Base-by-base conservation (phyloP, 2,113 vertebrate species). In the Oncorhynchus gorbuscha region DNA sequence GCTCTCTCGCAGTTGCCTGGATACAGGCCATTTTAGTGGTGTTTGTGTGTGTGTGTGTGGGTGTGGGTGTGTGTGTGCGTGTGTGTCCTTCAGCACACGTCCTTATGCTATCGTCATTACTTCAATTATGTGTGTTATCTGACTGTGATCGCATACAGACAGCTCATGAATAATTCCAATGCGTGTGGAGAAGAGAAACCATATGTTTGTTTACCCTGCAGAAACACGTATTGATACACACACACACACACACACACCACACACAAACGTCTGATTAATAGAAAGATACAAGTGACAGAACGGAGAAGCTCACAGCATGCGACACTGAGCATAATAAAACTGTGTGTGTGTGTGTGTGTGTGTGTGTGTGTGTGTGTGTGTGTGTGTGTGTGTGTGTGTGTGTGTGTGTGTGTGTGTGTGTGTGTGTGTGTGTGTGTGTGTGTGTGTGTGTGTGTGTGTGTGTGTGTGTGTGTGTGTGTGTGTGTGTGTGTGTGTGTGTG, bases 161-260 rank as follows among this genome's bases (percentile, higher is more conserved):
- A 82, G 78, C 81, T 89, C 85, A 89, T 89, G 79, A 88, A 88
- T 89, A 86, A 88, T 88, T 83, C 82, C n/a, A 8, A 8, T 68
- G 64, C 20, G 20, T 80, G 85, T 80, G 77, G 77, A 77, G 66
- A 74, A 80, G 77, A 76, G 66, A 74, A 80, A 86, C 80, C 61
- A 65, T 87, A 84, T 7, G 83, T 80, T 88, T 82, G 85, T 87
- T 65, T 82, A 85, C 79, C 84, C 87, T 79, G 86, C 80, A 71
- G 49, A 81, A 76, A 28, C 72, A 69, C 49, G 64, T 78, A 77
- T 61, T 72, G 65, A 85, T 73, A 64, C 73, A 62, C 35, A 71
- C 66, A 71, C 75, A 73, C 26, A 24, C 26, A 77, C 80, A 28
- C 83, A 83, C 84, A 81, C 86, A 87, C 78, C 78, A 62, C 20